Evolutionary conservation across 2,888 invertebrate genomes (phyloP), one percentile per base, ranked within the genome.

Genomic region (Chloroclystis v-ata): DNA sequence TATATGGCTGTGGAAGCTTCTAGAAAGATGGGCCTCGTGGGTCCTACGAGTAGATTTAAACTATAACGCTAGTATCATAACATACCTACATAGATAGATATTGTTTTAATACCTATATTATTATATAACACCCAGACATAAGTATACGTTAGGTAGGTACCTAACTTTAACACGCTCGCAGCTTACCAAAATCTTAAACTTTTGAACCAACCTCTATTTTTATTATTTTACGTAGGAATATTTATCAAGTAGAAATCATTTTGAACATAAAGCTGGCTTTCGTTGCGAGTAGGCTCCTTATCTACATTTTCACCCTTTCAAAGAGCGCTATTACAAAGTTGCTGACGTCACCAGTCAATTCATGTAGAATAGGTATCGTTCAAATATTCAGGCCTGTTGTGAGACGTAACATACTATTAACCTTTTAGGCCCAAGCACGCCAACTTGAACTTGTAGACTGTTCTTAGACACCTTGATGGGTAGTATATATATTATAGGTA

Each of bases 351-450:
- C 49, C 38, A 52, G 48, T 46, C 55, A 54, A 59, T 65, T 60
- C 61, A 59, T 60, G 60, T 63, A n/a, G n/a, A n/a, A 59, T 68
- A 16, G n/a, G 68, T 52, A 51, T 59, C 49, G 60, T 70, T 80
- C 57, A 77, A 78, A 69, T 71, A 79, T 82, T 82, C 72, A 75
- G 59, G 64, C 64, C 54, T 64, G 57, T 61, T 71, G 64, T 61
- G 61, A 75, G 73, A 74, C 67, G 60, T 63, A 66, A 53, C 57
- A 66, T 65, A 69, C 65, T 61, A 69, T 72, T 75, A 72, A 70
- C 70, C 72, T 69, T 70, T 65, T 43, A 50, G 57, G 58, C 12
- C 37, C 26, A 47, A 25, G 33, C 45, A 59, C 51, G 58, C 51
- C 52, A 60, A 61, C 69, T 68, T 71, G 67, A 16, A 33, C 16